Percentiles rank a stretch among this genome's conserved stretches.
These are phyloP conservation scores for Caracal caracal DNA, from an alignment of 2,113 vertebrate species.

Conservation along the genomic window DNA sequence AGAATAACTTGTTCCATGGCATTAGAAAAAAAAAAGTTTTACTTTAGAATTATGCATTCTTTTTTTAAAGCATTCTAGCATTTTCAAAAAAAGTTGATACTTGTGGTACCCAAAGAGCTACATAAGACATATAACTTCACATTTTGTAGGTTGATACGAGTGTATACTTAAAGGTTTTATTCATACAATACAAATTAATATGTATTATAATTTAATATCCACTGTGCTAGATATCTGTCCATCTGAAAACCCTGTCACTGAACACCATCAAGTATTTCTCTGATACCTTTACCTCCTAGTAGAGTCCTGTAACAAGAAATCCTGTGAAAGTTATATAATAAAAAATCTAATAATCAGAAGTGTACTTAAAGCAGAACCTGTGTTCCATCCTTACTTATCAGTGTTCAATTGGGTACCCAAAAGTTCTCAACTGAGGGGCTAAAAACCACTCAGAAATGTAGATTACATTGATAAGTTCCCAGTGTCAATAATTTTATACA, in stretches of 20 bases:
- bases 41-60: slow-evolving; percentile 41
- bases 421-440: not conserved
- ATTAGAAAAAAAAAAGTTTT: not conserved
- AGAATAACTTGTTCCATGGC: not conserved
- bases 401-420: not conserved
- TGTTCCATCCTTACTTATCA: not conserved
- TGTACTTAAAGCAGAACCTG: not conserved
- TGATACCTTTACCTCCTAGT: not conserved
- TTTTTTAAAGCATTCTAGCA: slow-evolving; percentile 13
- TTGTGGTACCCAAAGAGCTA: not conserved
- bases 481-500: not conserved
- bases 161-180: slow-evolving; percentile 25
- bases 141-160: slow-evolving; percentile 2
- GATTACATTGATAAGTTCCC: not conserved
- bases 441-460: slow-evolving; percentile 20
- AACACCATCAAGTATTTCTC: not conserved
- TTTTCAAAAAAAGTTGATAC: not conserved
- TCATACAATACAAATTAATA: slow-evolving; percentile 26
- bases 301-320: slow-evolving; percentile 23
- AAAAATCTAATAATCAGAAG: not conserved
- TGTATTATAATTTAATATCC: not conserved
- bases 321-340: not conserved
- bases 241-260: slow-evolving; percentile 17
- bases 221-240: not conserved
- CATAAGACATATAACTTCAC: slow-evolving; percentile 1